Percentiles rank a stretch among this genome's conserved stretches.
Evolutionary conservation across 2,888 invertebrate species (phyloP).

Genomic region (Ornithoptera alexandrae): DNA sequence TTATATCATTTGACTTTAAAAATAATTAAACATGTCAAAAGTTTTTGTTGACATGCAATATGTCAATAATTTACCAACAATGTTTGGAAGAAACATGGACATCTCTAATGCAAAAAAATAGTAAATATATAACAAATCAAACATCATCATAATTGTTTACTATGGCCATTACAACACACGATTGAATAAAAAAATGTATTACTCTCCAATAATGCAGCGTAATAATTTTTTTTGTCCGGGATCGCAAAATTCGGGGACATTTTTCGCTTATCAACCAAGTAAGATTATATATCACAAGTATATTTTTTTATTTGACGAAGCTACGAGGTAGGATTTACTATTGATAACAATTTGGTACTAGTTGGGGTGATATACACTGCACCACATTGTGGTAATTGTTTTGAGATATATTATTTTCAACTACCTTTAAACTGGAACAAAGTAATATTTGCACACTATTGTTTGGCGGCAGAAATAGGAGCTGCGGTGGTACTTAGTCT

Average conservation of each 20-base stretch:
- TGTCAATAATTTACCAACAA: conserved; percentile 1
- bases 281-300: conserved; percentile 19
- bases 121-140: conserved; percentile 26
- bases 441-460: too few relatives aligned
- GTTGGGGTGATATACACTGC: too few relatives aligned
- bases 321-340: too few relatives aligned
- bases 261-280: conserved; percentile 31
- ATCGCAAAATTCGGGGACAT: conserved; percentile 29
- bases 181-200: conserved; percentile 6
- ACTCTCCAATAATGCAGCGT: conserved; percentile 52
- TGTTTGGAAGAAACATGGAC: conserved; percentile 27
- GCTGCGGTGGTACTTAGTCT: too few relatives aligned
- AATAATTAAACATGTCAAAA: neutral
- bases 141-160: conserved; percentile 18
- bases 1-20: neutral
- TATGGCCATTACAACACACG: conserved; percentile 27
- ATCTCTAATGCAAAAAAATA: conserved; percentile 23
- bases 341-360: too few relatives aligned
- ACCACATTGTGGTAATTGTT: too few relatives aligned
- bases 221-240: conserved; percentile 39
- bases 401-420: too few relatives aligned
- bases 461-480: too few relatives aligned
- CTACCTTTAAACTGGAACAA: too few relatives aligned
- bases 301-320: too few relatives aligned
- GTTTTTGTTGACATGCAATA: neutral